Percentiles rank a stretch among this genome's conserved stretches.
Evolutionary conservation across 2,888 invertebrate species (phyloP).

Genomic region (Torymus tubicola): DNA sequence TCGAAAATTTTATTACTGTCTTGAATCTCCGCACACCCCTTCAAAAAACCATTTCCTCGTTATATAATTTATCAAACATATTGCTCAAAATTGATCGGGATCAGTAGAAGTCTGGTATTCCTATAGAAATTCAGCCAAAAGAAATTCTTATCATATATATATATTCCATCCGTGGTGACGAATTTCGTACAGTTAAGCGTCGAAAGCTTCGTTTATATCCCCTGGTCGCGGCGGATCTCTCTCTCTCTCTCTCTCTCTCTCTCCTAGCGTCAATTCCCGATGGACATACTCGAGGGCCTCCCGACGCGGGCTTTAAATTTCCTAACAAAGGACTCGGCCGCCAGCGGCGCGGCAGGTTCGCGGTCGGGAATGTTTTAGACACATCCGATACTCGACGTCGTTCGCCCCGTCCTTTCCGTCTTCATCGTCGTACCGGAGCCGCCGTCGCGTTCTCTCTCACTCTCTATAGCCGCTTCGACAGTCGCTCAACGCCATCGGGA

Average conservation of each 20-base stretch:
- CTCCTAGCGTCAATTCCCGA: not conserved
- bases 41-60: too few relatives aligned
- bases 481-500: not conserved
- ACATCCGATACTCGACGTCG: constrained; percentile 3
- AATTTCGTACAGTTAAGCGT: too few relatives aligned
- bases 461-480: not conserved
- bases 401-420: not conserved
- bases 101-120: too few relatives aligned
- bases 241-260: constrained; percentile 11
- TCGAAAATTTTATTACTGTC: too few relatives aligned
- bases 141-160: too few relatives aligned
- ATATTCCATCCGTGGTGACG: too few relatives aligned
- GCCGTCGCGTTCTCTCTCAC: not conserved
- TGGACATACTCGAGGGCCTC: constrained; percentile 13
- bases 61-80: too few relatives aligned
- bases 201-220: too few relatives aligned
- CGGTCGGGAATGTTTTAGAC: constrained; percentile 17
- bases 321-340: not conserved
- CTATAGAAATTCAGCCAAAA: too few relatives aligned
- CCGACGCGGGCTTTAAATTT: not conserved
- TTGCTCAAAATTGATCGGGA: too few relatives aligned
- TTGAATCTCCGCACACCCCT: too few relatives aligned
- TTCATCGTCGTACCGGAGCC: not conserved
- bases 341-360: not conserved
- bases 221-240: not conserved